A percentile compares a stretch with the other conserved stretches of the same genome.
These are phyloP conservation scores for Xestia rhomboidea DNA, from an alignment of 2,888 invertebrate species.

Conservation along the genomic window DNA sequence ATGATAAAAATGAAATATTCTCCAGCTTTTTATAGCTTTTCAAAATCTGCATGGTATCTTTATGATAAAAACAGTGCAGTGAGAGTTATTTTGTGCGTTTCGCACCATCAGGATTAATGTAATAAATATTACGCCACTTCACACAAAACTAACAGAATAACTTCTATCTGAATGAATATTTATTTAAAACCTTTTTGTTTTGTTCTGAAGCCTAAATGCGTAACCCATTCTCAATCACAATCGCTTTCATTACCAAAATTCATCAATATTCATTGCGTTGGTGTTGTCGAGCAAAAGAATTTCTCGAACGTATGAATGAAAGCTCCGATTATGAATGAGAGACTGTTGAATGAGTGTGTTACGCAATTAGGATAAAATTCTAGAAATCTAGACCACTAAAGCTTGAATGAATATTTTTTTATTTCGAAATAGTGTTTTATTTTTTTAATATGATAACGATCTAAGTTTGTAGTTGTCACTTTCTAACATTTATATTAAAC, in stretches of 20 bases:
- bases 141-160: not conserved
- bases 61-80: not conserved
- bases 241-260: not conserved
- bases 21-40: conserved; percentile 6
- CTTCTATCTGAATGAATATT: not conserved
- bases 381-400: conserved; percentile 10
- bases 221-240: not conserved
- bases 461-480: not conserved
- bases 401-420: conserved; percentile 9
- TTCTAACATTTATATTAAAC: conserved; percentile 5
- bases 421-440: not conserved
- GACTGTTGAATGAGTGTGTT: conserved; percentile 7
- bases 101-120: not conserved
- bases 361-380: not conserved
- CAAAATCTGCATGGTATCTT: not conserved
- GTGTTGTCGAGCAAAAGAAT: not conserved
- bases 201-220: not conserved
- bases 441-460: not conserved
- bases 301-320: conserved; percentile 18
- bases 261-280: not conserved
- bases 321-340: conserved; percentile 7
- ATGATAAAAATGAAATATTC: not conserved
- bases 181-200: not conserved
- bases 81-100: not conserved
- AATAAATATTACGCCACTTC: not conserved